Percentiles rank a stretch among this genome's conserved stretches.
phyloP scores from a whole-genome alignment of 2,113 vertebrate species.

The Gadus macrocephalus region DNA sequence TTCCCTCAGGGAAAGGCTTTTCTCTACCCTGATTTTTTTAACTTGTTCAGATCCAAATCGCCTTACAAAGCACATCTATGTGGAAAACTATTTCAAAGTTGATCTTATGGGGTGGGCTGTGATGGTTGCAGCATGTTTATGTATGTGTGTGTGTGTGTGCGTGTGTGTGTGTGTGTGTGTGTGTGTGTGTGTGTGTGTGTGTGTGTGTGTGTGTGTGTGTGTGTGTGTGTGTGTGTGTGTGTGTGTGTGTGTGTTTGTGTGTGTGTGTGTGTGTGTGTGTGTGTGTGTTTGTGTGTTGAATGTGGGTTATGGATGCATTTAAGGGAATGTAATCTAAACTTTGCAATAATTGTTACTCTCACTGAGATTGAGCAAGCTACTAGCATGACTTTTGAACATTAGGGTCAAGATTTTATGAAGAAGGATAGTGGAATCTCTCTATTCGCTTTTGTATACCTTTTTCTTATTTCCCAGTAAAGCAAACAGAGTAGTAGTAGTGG shows the following conservation, averaged over 20 bases:
- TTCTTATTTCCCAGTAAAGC: no score
- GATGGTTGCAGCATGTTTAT: neutral
- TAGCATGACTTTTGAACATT: no score
- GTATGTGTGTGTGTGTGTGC: neutral
- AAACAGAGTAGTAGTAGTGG: no score
- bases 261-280: neutral
- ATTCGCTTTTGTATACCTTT: no score
- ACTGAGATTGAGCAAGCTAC: no score
- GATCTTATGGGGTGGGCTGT: no score
- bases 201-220: neutral
- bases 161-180: neutral
- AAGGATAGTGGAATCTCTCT: no score
- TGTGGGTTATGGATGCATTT: neutral
- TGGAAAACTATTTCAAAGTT: neutral
- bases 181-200: neutral
- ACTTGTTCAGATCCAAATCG: neutral
- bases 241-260: neutral
- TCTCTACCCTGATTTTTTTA: neutral
- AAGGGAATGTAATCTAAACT: no score
- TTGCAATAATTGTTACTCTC: no score
- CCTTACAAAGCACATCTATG: constrained; percentile 3
- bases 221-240: neutral
- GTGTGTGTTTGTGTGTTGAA: neutral
- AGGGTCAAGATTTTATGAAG: no score
- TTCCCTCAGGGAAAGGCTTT: constrained; percentile 10